phyloP scores from a whole-genome alignment of 2,888 invertebrate genomes.

The Drosophila buzzatii region DNA sequence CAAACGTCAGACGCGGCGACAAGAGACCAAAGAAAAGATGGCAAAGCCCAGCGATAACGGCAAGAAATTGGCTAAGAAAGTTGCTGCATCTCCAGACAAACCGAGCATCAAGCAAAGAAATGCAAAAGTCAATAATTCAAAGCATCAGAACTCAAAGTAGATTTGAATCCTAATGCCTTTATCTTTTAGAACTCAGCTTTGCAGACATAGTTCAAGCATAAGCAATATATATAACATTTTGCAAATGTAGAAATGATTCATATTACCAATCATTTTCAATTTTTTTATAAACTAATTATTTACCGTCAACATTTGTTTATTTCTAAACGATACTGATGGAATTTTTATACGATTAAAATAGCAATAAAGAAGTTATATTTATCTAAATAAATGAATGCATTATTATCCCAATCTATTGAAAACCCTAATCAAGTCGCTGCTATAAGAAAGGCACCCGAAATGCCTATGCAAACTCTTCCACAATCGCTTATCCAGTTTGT shows the following conservation, averaged over 20 bases:
- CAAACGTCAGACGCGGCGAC: conserved; percentile 84
- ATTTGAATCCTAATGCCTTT: too few relatives aligned
- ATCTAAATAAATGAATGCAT: conserved; percentile 13
- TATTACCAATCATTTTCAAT: neutral
- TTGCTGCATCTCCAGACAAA: neutral
- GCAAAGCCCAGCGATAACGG: conserved; percentile 16
- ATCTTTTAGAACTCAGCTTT: too few relatives aligned
- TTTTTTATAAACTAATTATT: neutral
- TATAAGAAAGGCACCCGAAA: neutral
- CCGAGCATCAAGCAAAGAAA: conserved; percentile 14
- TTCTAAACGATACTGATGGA: neutral
- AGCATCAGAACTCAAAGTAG: conserved; percentile 23
- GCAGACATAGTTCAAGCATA: neutral
- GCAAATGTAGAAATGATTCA: neutral
- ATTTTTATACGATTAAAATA: neutral
- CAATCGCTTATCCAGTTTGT: conserved; percentile 5
- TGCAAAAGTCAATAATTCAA: conserved; percentile 16
- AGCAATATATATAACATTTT: neutral
- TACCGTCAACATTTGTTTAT: neutral
- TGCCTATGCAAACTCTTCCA: neutral
- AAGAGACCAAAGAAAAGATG: conserved; percentile 28
- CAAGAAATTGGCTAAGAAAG: conserved; percentile 3
- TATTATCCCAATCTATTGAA: too few relatives aligned
- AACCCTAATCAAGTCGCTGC: too few relatives aligned
- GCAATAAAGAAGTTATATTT: conserved; percentile 29